Conservation (phyloP, 2,113 vertebrate genomes). For the Clarias gariepinus region DNA sequence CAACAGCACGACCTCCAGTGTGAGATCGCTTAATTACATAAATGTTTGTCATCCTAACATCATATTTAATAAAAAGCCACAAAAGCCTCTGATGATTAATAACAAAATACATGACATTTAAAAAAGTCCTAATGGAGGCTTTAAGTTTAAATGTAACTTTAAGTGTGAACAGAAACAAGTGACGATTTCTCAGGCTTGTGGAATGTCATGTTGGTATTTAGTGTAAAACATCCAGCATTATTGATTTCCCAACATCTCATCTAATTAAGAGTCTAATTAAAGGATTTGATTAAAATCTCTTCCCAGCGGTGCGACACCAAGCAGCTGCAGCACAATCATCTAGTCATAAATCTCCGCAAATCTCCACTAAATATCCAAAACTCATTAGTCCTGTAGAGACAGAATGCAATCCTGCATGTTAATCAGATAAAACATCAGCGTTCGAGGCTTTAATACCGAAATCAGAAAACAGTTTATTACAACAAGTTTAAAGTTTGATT, state of each 20-base stretch:
- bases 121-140: background rate
- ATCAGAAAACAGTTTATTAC: background rate
- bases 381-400: background rate
- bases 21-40: no score
- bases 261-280: constrained; percentile 16
- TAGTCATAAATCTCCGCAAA: background rate
- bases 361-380: background rate
- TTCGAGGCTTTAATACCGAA: background rate
- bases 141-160: background rate
- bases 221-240: background rate
- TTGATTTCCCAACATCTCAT: background rate
- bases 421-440: background rate
- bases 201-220: constrained; percentile 7
- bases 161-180: background rate
- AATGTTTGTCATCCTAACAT: no score
- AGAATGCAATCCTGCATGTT: background rate
- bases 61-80: no score
- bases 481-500: no score
- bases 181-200: background rate
- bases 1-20: no score
- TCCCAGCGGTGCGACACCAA: background rate
- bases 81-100: background rate
- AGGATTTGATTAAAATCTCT: constrained; percentile 14
- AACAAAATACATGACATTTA: background rate
- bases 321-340: background rate